Percentiles rank a stretch among this genome's conserved stretches.
Evolutionary conservation across 1,140 invertebrate species (phyloP).

Genomic region (Drosophila virilis): DNA sequence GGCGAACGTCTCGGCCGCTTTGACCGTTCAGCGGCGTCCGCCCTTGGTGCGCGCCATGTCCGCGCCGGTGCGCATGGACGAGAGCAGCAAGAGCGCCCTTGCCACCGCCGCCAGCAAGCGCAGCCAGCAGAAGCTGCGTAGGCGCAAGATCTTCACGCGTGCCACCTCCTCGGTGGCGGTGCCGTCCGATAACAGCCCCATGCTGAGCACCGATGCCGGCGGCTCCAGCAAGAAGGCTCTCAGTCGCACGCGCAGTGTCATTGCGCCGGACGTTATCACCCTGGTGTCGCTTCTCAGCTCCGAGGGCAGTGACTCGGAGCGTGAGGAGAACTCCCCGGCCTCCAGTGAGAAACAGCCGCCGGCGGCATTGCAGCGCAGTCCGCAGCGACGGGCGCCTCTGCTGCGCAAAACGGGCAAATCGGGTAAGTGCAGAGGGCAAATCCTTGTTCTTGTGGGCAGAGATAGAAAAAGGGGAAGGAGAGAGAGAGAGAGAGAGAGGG

Average conservation of each 20-base stretch:
- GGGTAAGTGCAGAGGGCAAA: slow-evolving; percentile 54
- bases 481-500: no score
- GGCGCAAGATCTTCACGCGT: slow-evolving; percentile 72
- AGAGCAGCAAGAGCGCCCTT: slow-evolving; percentile 68
- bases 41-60: slow-evolving; percentile 84
- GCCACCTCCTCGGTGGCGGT: slow-evolving; percentile 47
- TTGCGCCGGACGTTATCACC: slow-evolving; percentile 78
- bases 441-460: no score
- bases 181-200: slow-evolving; percentile 7
- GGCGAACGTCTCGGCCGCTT: slow-evolving; percentile 49
- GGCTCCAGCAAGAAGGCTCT: slow-evolving; percentile 55
- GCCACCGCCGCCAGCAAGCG: slow-evolving; percentile 65
- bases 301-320: slow-evolving; percentile 83
- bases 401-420: slow-evolving; percentile 83
- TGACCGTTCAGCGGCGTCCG: slow-evolving; percentile 75
- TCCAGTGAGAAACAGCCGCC: slow-evolving; percentile 39
- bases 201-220: slow-evolving; percentile 25
- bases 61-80: slow-evolving; percentile 80
- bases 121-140: slow-evolving; percentile 72
- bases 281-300: slow-evolving; percentile 81
- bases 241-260: slow-evolving; percentile 65
- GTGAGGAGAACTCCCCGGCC: slow-evolving; percentile 65
- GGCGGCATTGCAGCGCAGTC: slow-evolving; percentile 47
- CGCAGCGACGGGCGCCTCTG: slow-evolving; percentile 63
- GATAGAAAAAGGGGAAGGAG: no score